Conservation (phyloP, 2,888 invertebrate genomes). For the Ennomos erosarius region DNA sequence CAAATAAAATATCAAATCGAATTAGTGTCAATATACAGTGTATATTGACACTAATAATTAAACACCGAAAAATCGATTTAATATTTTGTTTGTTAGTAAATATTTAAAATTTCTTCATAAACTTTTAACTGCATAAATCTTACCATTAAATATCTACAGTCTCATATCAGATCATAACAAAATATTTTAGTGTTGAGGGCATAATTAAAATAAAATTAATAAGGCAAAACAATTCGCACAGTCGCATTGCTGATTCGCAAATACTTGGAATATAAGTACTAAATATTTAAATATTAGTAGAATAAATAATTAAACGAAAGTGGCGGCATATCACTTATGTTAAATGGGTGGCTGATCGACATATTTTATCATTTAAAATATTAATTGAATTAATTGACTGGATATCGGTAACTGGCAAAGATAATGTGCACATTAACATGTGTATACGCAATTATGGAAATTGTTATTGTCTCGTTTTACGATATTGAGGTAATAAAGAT, state of each 20-base stretch:
- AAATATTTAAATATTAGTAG: no score
- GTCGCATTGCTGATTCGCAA: conserved; percentile 67
- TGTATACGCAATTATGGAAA: conserved; percentile 55
- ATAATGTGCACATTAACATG: conserved; percentile 56
- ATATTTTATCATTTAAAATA: conserved; percentile 35
- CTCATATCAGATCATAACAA: no score
- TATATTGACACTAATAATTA: no score
- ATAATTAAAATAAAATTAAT: neutral
- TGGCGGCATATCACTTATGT: conserved; percentile 14
- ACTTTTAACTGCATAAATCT: no score
- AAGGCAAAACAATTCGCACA: conserved; percentile 20
- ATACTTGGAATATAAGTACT: conserved; percentile 23
- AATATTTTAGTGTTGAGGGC: no score
- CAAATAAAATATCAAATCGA: no score
- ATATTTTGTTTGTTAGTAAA: no score
- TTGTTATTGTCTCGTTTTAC: conserved; percentile 55
- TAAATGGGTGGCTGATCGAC: conserved; percentile 27
- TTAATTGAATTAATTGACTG: conserved; percentile 48
- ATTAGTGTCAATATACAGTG: no score
- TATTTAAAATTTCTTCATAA: no score
- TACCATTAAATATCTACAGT: no score
- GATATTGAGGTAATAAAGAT: conserved; percentile 52
- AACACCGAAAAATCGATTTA: no score
- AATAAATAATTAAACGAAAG: no score
- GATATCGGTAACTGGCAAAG: conserved; percentile 44